Conservation (phyloP, 2,888 invertebrate genomes). For the Sclerodermus sp. region DNA sequence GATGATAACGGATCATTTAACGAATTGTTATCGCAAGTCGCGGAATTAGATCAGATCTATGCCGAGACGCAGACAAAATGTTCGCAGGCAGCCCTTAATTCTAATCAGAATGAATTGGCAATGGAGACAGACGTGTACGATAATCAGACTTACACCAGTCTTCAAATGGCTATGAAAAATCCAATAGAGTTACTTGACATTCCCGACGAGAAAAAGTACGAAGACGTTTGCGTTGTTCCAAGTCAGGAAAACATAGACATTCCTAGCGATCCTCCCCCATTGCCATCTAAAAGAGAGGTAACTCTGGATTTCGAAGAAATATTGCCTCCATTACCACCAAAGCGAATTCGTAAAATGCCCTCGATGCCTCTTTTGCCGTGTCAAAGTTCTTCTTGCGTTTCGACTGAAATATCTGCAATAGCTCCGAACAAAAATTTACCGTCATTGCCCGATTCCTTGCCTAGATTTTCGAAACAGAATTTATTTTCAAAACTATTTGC, state of each 20-base stretch:
- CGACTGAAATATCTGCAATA: slow-evolving; percentile 26
- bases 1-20: slow-evolving; percentile 63
- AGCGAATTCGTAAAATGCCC: slow-evolving; percentile 61
- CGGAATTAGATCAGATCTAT: slow-evolving; percentile 80
- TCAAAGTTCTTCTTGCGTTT: slow-evolving; percentile 34
- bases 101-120: slow-evolving; percentile 39
- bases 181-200: slow-evolving; percentile 67
- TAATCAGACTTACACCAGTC: slow-evolving; percentile 78
- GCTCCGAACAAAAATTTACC: slow-evolving; percentile 64
- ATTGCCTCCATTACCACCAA: slow-evolving; percentile 80
- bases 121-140: slow-evolving; percentile 72
- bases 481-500: slow-evolving; percentile 69
- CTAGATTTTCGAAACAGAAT: slow-evolving; percentile 65
- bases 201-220: slow-evolving; percentile 60
- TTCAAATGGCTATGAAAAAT: slow-evolving; percentile 84
- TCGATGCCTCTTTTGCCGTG: slow-evolving; percentile 51
- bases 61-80: slow-evolving; percentile 71
- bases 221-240: slow-evolving; percentile 62
- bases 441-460: slow-evolving; percentile 59
- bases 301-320: slow-evolving; percentile 63
- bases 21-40: slow-evolving; percentile 75
- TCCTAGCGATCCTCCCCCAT: slow-evolving; percentile 36
- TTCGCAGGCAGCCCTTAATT: slow-evolving; percentile 37
- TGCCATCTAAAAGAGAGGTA: slow-evolving; percentile 58
- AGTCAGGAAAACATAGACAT: slow-evolving; percentile 51